These are phyloP conservation scores for Calameuta idolon DNA, from an alignment of 2,888 invertebrate genomes.

Conservation along the genomic window DNA sequence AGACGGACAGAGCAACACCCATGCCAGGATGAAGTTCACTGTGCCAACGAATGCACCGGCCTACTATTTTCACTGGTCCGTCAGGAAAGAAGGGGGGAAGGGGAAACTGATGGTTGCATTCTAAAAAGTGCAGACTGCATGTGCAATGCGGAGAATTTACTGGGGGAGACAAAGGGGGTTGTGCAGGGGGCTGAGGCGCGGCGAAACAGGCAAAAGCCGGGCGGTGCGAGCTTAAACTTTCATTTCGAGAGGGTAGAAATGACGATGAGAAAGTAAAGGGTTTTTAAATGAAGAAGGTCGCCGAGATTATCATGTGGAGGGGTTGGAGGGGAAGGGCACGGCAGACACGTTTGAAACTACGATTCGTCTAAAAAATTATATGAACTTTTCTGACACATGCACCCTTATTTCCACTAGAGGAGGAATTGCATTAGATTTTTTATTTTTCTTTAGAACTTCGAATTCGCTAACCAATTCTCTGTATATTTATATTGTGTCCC, in stretches of 20 bases:
- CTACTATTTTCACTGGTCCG: background rate
- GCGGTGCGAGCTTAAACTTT: background rate
- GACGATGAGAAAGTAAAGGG: background rate
- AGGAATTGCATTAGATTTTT: background rate
- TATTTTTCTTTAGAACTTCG: background rate
- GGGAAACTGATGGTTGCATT: background rate
- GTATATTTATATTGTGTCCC: background rate
- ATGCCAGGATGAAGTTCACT: slow-evolving; percentile 2
- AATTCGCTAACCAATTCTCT: background rate
- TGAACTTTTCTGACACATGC: background rate
- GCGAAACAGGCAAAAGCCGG: background rate
- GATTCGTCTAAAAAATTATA: background rate
- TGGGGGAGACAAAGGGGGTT: background rate
- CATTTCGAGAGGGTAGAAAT: background rate
- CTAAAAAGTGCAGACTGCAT: background rate
- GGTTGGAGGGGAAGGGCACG: background rate
- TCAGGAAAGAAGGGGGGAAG: background rate
- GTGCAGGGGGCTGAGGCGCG: too few species aligned
- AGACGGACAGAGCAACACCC: background rate
- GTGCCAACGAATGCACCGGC: slow-evolving; percentile 26
- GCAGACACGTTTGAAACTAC: background rate
- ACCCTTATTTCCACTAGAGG: background rate
- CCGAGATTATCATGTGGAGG: background rate
- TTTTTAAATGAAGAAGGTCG: background rate
- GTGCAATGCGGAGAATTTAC: background rate